Percentiles rank a stretch among this genome's conserved stretches.
Conservation (phyloP, 2,888 invertebrate species). For the Lasioglossum oenotherae region DNA sequence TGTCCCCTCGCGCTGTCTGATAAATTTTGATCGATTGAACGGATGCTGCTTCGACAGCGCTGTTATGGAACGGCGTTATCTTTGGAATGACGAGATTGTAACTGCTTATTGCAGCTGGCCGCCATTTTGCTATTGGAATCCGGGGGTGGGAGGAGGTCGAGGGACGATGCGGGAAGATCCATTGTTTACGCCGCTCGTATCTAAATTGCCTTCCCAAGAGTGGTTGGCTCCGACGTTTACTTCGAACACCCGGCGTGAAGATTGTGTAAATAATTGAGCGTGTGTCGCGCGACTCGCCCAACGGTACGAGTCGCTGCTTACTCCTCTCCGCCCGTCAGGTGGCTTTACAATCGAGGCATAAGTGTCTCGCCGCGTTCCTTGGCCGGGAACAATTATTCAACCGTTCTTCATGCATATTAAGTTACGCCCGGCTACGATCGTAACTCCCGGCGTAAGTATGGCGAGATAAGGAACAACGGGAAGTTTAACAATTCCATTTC, state of each 20-base stretch:
- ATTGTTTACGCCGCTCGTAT: neutral
- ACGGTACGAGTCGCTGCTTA: neutral
- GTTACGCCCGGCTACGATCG: constrained; percentile 8
- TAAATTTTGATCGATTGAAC: constrained; percentile 40
- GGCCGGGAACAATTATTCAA: neutral
- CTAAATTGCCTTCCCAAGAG: neutral
- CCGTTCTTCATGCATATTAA: neutral
- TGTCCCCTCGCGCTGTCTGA: constrained; percentile 19
- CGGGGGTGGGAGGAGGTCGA: neutral
- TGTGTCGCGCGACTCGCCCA: neutral
- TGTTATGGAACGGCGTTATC: constrained; percentile 17
- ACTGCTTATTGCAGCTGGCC: constrained; percentile 1
- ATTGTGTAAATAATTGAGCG: neutral
- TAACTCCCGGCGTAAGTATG: constrained; percentile 2
- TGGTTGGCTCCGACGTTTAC: neutral
- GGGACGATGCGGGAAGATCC: neutral
- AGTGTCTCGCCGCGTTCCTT: neutral
- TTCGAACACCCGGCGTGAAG: neutral
- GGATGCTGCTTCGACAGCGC: constrained; percentile 6
- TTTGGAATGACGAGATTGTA: constrained; percentile 12
- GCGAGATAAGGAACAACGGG: constrained; percentile 17
- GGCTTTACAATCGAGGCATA: neutral
- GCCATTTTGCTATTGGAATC: constrained; percentile 17
- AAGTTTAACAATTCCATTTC: constrained; percentile 31
- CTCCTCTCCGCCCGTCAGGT: neutral